Percentiles rank a stretch among this genome's conserved stretches.
phyloP scores from a whole-genome alignment of 37 sponge, comb jelly and placozoan genomes.

The Ianthella basta region DNA sequence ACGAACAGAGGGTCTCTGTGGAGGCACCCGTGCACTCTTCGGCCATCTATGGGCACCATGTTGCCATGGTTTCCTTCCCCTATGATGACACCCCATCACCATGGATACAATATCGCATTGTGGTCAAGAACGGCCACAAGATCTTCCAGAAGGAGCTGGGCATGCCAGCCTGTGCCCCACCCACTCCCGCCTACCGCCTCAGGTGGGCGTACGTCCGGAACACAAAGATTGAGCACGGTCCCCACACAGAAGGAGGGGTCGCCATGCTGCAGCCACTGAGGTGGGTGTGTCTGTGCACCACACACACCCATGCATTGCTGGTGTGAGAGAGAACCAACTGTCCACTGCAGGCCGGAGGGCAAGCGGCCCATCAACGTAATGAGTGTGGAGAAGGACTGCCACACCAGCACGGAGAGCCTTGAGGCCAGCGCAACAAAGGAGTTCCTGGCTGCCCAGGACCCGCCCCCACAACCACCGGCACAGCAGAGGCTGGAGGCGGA shows the following conservation, averaged over 20 bases:
- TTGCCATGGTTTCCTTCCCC: slow-evolving; percentile 27
- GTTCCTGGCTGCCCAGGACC: no score
- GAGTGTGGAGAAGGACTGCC: no score
- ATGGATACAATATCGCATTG: slow-evolving; percentile 2
- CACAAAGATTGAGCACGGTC: neutral
- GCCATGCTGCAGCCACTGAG: neutral
- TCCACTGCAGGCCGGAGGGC: no score
- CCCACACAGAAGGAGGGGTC: neutral
- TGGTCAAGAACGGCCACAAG: slow-evolving; percentile 11
- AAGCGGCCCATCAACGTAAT: neutral
- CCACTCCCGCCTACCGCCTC: slow-evolving; percentile 8
- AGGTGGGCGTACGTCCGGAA: slow-evolving; percentile 4
- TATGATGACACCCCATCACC: slow-evolving; percentile 26
- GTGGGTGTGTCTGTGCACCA: slow-evolving; percentile 12
- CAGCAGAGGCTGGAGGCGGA: no score
- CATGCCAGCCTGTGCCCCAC: neutral
- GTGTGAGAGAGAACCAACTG: no score
- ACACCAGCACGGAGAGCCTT: no score
- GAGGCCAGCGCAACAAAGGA: no score
- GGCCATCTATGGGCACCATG: neutral
- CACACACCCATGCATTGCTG: no score
- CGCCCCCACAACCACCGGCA: no score
- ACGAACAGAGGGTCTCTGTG: neutral
- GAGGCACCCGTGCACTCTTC: neutral
- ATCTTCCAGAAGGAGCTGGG: neutral